Conservation (phyloP, 2,888 invertebrate species). For the Rotaria magnacalcarata region DNA sequence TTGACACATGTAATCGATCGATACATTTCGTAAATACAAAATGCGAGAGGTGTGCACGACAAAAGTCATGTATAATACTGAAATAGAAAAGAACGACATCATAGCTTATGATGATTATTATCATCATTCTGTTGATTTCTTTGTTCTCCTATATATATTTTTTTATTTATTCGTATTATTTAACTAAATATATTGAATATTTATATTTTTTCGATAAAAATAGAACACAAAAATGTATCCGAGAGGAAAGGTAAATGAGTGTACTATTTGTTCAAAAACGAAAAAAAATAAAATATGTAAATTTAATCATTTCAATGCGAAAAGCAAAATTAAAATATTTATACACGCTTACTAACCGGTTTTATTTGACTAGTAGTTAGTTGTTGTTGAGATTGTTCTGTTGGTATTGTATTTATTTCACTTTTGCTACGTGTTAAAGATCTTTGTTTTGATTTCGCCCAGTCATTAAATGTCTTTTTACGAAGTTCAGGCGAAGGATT, state of each 20-base stretch:
- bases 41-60: neutral
- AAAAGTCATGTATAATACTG: neutral
- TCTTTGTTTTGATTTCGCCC: neutral
- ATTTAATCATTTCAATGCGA: no score
- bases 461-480: neutral
- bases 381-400: neutral
- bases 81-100: neutral
- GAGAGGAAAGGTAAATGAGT: no score
- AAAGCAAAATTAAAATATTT: no score
- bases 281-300: no score
- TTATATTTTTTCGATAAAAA: no score
- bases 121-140: neutral
- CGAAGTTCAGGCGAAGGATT: conserved; percentile 30
- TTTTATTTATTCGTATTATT: no score
- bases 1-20: neutral
- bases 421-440: conserved; percentile 25
- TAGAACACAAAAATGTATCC: no score
- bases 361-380: neutral
- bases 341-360: neutral
- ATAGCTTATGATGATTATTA: conserved; percentile 5
- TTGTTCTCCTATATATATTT: neutral
- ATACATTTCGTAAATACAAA: conserved; percentile 1
- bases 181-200: no score
- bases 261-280: no score
- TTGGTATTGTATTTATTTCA: conserved; percentile 10